Evolutionary conservation across 1,140 invertebrate genomes (phyloP), one percentile per base, ranked within the genome.

Genomic region (Drosophila subpulchrella): DNA sequence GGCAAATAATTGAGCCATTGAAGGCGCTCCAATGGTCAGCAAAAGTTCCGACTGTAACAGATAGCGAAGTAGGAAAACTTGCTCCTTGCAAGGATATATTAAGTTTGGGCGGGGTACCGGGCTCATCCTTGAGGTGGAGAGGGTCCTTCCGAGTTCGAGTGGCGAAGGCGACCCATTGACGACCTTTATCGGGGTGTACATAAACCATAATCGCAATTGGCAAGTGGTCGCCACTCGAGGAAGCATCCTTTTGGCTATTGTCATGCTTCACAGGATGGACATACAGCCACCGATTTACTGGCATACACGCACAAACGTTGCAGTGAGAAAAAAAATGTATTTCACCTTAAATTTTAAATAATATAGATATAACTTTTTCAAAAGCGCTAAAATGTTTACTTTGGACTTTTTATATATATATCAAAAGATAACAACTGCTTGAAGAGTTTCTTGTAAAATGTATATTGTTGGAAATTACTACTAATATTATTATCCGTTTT

Each of bases 191-290:
- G 84, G 42, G 38, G 50, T 65, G 85, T 75, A 81, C 84, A 89
- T 89, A 89, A 89, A 89, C 84, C 84, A 89, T 89, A 89, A 89
- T 89, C 85, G 85, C 85, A 89, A 89, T 89, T 89, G 84, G 84
- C 84, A 89, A 89, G 84, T 88, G 84, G 84, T 78, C 73, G 83
- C 84, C 81, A 89, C 84, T 89, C 80, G 84, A 89, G 53, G 51
- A 63, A 61, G 38, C 56, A 59, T 83, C 72, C 68, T 71, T 62
- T 67, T 57, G 65, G 78, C 75, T 63, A 88, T 88, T 88, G 83
- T 88, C 83, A 88, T 89, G 83, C 72, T 83, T 83, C 71, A 77
- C 79, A 73, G 79, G 32, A 65, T 55, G 81, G 60, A 83, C 74
- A 55, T 47, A 71, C 60, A 56, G 68, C 55, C 58, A 79, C 27